These are phyloP conservation scores for Neoitamus cyanurus DNA, from an alignment of 2,888 invertebrate genomes.

Conservation along the genomic window DNA sequence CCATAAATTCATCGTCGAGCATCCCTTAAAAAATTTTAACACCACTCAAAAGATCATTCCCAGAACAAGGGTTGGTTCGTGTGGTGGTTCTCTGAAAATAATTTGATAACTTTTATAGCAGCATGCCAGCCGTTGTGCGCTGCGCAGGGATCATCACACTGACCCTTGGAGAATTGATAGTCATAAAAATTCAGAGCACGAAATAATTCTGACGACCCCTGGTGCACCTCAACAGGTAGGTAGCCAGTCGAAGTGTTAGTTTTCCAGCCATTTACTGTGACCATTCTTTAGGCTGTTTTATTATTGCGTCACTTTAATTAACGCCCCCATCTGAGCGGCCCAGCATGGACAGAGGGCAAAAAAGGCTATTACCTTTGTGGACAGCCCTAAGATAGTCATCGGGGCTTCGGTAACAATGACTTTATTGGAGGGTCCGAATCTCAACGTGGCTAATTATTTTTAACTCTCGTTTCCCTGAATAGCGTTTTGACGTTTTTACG, in stretches of 20 bases:
- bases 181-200: constrained; percentile 30
- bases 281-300: constrained; percentile 2
- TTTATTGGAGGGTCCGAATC: constrained; percentile 16
- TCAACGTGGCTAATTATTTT: constrained; percentile 34
- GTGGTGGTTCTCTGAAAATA: constrained; percentile 37
- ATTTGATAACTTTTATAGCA: constrained; percentile 40
- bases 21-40: constrained; percentile 21
- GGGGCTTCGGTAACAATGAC: constrained; percentile 13
- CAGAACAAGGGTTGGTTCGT: constrained; percentile 35
- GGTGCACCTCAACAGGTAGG: constrained; percentile 15
- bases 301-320: constrained; percentile 41
- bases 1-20: constrained; percentile 27
- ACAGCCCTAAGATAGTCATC: constrained; percentile 6
- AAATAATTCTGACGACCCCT: constrained; percentile 8
- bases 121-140: neutral
- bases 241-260: constrained; percentile 11
- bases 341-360: neutral
- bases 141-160: neutral
- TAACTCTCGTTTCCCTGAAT: neutral
- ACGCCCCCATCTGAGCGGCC: constrained; percentile 25
- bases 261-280: constrained; percentile 20
- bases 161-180: constrained; percentile 31
- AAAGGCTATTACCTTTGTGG: neutral
- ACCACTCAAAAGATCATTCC: constrained; percentile 13
- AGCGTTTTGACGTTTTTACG: constrained; percentile 19